phyloP scores from a whole-genome alignment of 2,113 vertebrate genomes.

The Nothobranchius kuhntae region DNA sequence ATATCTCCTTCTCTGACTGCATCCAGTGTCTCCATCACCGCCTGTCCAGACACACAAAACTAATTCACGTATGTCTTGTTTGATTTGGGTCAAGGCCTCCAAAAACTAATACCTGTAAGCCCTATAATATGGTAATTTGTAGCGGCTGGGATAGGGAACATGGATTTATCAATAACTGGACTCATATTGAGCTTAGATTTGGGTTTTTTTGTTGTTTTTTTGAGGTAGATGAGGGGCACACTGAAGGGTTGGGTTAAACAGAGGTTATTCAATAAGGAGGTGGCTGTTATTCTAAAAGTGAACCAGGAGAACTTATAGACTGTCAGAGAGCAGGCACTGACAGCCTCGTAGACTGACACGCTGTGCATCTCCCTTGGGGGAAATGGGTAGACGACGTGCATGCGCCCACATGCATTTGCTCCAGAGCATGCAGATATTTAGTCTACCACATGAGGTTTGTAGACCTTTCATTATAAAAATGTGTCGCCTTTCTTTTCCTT shows the following conservation, averaged over 20 bases:
- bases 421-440: constrained; percentile 28
- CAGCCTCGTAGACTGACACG: constrained; percentile 77
- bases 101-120: constrained; percentile 77
- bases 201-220: constrained; percentile 46
- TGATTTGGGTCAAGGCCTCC: constrained; percentile 69
- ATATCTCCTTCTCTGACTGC: constrained; percentile 48
- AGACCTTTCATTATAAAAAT: constrained; percentile 4
- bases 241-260: constrained; percentile 62
- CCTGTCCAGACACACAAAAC: constrained; percentile 55
- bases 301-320: constrained; percentile 76
- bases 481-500: constrained; percentile 2
- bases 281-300: constrained; percentile 76
- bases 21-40: constrained; percentile 58
- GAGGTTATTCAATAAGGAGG: constrained; percentile 72
- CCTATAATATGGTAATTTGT: constrained; percentile 79
- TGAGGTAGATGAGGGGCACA: constrained; percentile 54
- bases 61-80: constrained; percentile 51
- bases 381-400: constrained; percentile 59
- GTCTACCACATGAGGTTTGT: constrained; percentile 8
- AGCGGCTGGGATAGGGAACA: constrained; percentile 67
- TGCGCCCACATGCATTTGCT: constrained; percentile 41
- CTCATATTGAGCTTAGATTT: constrained; percentile 69
- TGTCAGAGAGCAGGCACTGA: constrained; percentile 78
- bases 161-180: constrained; percentile 70
- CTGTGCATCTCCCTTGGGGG: constrained; percentile 57